Base-by-base conservation (phyloP, 2,113 vertebrate species). In the Lota lota region DNA sequence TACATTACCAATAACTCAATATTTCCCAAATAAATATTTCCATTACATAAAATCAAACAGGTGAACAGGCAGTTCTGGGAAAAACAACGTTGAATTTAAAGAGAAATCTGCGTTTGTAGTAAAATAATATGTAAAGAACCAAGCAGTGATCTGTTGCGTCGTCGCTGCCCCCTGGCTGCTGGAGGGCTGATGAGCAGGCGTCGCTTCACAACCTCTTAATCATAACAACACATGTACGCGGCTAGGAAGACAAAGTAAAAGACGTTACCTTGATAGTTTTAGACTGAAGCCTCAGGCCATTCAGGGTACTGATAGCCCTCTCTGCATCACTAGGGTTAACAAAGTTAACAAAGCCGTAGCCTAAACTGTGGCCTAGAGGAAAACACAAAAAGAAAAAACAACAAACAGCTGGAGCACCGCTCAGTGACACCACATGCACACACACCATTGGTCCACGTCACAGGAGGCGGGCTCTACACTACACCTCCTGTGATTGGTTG, bases 311-410 rank as follows among this genome's bases (percentile, higher is more conserved):
- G 93, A 99, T 98, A 79, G 97, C 97, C 94, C 96, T 97, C 92
- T 99, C 97, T 66, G 97, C 97, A 84, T 99, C 97, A 94, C 90
- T 98, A 84, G 95, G 93, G 83, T 95, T 98, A 90, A 99, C 94
- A 33, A 98, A 99, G 94, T 99, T 99, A 93, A 99, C 97, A 83
- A 99, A 99, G 85, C 97, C 97, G 11, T 99, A 99, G 90, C 97
- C 97, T 94, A 98, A 93, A 94, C 96, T 98, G 93, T 97, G 95
- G 79, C 94, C 94, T 96, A 87, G 76, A 85, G 18, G 81, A 88
- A 87, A 90, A 79, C 92, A 88, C 72, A 89, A 90, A 90, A 90
- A 80, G 87, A n/a, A n/a, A 89, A 85, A 85, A 87, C 67, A 87
- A 83, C 79, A 78, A 83, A 72, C 51, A 68, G 77, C 66, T 65